Evolutionary conservation across 2,797 vertebrate genomes (phyloP).

Genomic region (Amazona finschi): DNA sequence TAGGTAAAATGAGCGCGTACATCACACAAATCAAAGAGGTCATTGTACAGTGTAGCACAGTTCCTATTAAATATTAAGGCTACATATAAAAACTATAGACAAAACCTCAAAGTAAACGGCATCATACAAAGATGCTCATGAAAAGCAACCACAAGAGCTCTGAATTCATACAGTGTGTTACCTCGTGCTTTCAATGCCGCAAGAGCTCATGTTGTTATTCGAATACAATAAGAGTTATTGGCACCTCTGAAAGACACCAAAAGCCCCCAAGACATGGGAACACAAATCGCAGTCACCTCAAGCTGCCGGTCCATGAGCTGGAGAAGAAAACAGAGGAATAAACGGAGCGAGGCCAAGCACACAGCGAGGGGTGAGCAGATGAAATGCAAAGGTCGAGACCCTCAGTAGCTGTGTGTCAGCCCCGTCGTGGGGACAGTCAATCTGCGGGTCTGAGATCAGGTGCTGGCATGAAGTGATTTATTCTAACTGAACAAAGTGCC

Average conservation of each 20-base stretch:
- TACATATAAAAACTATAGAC: neutral
- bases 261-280: neutral
- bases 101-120: neutral
- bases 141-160: neutral
- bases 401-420: neutral
- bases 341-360: neutral
- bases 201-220: neutral
- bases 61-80: neutral
- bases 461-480: neutral
- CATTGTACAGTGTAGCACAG: neutral
- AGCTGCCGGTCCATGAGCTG: neutral
- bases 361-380: neutral
- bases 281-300: neutral
- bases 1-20: fast-evolving
- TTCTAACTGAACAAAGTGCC: neutral
- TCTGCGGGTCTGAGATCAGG: neutral
- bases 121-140: neutral
- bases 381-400: neutral
- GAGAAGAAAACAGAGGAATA: neutral
- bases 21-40: neutral
- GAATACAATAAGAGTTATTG: neutral
- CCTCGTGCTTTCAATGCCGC: neutral
- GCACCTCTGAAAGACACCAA: neutral
- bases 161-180: fast-evolving
- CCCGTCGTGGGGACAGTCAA: neutral